phyloP scores from a whole-genome alignment of 2,797 vertebrate species.

The Chanos chanos region DNA sequence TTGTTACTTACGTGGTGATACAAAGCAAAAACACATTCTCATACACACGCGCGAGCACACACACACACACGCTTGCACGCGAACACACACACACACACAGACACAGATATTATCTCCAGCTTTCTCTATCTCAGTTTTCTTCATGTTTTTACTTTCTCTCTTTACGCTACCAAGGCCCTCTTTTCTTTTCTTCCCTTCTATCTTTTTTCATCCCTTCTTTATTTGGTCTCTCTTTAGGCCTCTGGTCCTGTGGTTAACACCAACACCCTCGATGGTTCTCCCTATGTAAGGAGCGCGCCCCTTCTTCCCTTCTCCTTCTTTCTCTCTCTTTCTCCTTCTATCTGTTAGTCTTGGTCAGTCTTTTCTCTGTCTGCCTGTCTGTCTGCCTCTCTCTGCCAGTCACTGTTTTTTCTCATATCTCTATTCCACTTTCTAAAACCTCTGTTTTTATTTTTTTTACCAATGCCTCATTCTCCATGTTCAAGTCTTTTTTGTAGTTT shows the following conservation, averaged over 20 bases:
- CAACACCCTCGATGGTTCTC: constrained; percentile 21
- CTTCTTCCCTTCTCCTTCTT: background rate
- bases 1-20: background rate
- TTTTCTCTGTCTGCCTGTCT: background rate
- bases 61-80: too few relatives aligned
- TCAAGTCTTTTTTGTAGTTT: background rate
- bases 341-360: background rate
- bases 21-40: background rate
- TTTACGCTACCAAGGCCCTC: background rate
- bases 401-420: background rate
- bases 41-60: background rate
- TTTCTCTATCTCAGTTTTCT: background rate
- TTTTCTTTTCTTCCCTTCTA: background rate
- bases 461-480: background rate
- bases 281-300: constrained; percentile 14
- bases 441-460: background rate
- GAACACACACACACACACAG: background rate
- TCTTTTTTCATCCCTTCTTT: background rate
- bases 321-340: background rate
- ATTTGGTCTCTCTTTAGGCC: constrained; percentile 19
- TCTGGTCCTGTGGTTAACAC: constrained; percentile 22
- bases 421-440: background rate
- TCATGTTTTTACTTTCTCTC: background rate
- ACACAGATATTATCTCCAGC: background rate
- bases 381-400: too few relatives aligned